Base-by-base conservation (phyloP, 35 echinoderm and acorn worm genomes). In the Patiria miniata region DNA sequence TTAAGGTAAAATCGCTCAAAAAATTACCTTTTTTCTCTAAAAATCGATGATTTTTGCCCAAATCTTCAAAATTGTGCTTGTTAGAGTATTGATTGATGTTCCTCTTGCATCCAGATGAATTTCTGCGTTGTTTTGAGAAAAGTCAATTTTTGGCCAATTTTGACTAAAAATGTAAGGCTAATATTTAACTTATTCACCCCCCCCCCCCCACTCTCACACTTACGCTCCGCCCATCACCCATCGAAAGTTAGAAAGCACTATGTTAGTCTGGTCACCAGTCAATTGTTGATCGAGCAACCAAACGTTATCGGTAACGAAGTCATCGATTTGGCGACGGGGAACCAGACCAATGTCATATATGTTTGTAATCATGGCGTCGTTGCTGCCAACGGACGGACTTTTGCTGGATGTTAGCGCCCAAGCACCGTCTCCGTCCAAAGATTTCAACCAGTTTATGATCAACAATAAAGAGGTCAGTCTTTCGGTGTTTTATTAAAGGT, bases 371-470 rank as follows among this genome's bases (percentile, higher is more conserved):
- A 93, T 93, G 92, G 92, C 92, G 86, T 93, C 93, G 44, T 79
- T 95, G 79, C 83, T 91, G 79, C 93, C 93, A 38, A 84, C 80
- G 77, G 84, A 84, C 52, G 83, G 90, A 38, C 51, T 97, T 40
- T 68, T 93, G 36, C 55, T 97, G 6, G 94, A 97, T 36, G 15
- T 93, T 50, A 92, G 83, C 12, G 87, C 59, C 28, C 94, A 97
- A 77, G 90, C 94, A 36, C 90, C 90, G n/a, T 40, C 94, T 19
- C 94, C 94, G 39, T 93, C 90, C 0, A 97, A 97, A 79, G 91
- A 97, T 51, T 97, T 93, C 79, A 82, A 91, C 22, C 88, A 95
- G 73, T 87, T 90, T 28, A 37, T 81, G 8, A 61, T 94, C 6
- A 77, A 73, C 8, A 9, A 9, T 22, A 55, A 82, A 33, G 60